Base-by-base conservation (phyloP, 2,888 invertebrate genomes). In the Tetheella fluctuosa region DNA sequence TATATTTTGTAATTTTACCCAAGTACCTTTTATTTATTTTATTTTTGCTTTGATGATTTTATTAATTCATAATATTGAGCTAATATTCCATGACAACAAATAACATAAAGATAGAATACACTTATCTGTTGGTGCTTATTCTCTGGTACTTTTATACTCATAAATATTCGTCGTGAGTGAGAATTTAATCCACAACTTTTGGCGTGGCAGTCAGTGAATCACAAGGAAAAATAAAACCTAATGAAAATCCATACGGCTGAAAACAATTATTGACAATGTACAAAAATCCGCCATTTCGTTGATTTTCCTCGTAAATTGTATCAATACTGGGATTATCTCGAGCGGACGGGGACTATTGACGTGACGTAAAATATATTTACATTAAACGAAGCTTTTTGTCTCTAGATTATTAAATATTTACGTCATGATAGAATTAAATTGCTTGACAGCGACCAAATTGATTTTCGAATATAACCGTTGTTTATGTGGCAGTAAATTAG, bases 311-410 rank as follows among this genome's bases (percentile, higher is more conserved):
- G 56, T 57, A 74, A 68, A 71, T 74, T 67, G 59, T 65, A 67
- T 65, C 58, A 67, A 64, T 67, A 69, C 42, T 25, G 23, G 63
- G 68, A 70, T 70, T 66, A 70, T 71, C 63, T 61, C 64, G 61
- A 71, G 64, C 68, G 63, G 42, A 71, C 57, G 59, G 37, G 59
- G 59, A 63, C 70, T 62, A 54, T 58, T 58, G 42, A 48, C 54
- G 57, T 25, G 53, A 52, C 58, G 25, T 37, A 58, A 58, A 58
- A 53, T 23, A 25, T 37, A 58, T 58, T 58, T 54, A 34, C 57
- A 34, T 57, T 54, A 61, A 61, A 58, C 25, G 58, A 30, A 54
- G 42, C 34, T n/a, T 13, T 54, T 54, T 57, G 57, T 60, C 48
- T 53, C 54, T 13, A 30, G 57, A 23, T 66, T 62, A 62, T 58